These are phyloP conservation scores for Leguminivora glycinivorella DNA, from an alignment of 1,140 invertebrate genomes.

Conservation along the genomic window DNA sequence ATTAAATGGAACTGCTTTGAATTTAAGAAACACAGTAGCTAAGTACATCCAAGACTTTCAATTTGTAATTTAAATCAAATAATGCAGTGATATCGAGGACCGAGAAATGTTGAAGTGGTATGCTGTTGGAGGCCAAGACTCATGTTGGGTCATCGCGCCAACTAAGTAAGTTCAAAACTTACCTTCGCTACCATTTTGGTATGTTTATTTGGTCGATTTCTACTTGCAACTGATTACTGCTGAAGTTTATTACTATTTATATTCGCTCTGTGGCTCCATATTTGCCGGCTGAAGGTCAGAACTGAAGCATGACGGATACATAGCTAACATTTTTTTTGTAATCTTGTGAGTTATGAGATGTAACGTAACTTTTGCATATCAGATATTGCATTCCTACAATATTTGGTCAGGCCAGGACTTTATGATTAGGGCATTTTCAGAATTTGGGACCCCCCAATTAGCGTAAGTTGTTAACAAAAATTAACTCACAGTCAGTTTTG, in stretches of 20 bases:
- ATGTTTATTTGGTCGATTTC: slow-evolving; percentile 24
- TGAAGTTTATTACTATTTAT: slow-evolving; percentile 27
- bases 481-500: too few species aligned
- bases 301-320: slow-evolving; percentile 1
- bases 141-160: too few species aligned
- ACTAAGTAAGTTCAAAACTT: too few species aligned
- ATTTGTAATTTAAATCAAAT: background rate
- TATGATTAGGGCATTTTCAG: too few species aligned
- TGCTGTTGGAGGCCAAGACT: too few species aligned
- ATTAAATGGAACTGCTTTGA: background rate
- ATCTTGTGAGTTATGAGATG: slow-evolving; percentile 1
- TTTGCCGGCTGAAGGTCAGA: slow-evolving; percentile 1
- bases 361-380: slow-evolving; percentile 9
- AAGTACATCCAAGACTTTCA: background rate
- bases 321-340: background rate
- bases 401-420: background rate
- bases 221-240: slow-evolving; percentile 20
- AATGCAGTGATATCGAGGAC: background rate
- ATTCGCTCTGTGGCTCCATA: background rate
- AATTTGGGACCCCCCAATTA: too few species aligned
- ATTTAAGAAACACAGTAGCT: background rate
- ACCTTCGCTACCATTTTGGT: slow-evolving; percentile 22
- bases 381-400: background rate
- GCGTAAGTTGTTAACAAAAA: too few species aligned
- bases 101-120: too few species aligned